Evolutionary conservation across 2,113 vertebrate genomes (phyloP).

Genomic region (Pterocles orientalis): DNA sequence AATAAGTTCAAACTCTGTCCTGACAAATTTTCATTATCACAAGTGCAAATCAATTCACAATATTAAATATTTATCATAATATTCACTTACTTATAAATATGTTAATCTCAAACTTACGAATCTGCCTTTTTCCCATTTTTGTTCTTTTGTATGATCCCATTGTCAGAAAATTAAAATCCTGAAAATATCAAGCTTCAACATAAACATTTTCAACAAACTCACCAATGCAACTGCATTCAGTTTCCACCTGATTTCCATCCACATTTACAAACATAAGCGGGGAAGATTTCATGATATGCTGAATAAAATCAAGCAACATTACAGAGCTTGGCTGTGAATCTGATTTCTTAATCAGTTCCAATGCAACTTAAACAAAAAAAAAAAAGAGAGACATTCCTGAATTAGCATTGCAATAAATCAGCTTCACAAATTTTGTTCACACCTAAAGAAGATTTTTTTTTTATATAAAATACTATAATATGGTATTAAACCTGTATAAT

Average conservation of each 20-base stretch:
- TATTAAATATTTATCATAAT: not conserved
- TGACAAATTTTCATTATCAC: not conserved
- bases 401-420: not conserved
- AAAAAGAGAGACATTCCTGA: not conserved
- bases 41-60: not conserved
- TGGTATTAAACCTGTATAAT: not conserved
- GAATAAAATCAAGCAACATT: slow-evolving; percentile 97
- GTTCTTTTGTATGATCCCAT: not conserved
- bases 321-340: slow-evolving; percentile 92
- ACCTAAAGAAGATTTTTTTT: not conserved
- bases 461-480: not conserved
- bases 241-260: slow-evolving; percentile 78
- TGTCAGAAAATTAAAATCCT: not conserved
- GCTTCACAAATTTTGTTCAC: not conserved
- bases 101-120: accelerated
- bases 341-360: slow-evolving; percentile 91
- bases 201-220: slow-evolving; percentile 14
- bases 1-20: not conserved
- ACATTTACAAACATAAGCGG: slow-evolving; percentile 93
- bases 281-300: slow-evolving; percentile 96
- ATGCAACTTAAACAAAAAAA: slow-evolving; percentile 80
- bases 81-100: not conserved
- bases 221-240: slow-evolving; percentile 83
- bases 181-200: not conserved
- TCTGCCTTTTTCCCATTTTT: not conserved